Conservation (phyloP, 2,113 vertebrate genomes). For the Tragelaphus imberbis region DNA sequence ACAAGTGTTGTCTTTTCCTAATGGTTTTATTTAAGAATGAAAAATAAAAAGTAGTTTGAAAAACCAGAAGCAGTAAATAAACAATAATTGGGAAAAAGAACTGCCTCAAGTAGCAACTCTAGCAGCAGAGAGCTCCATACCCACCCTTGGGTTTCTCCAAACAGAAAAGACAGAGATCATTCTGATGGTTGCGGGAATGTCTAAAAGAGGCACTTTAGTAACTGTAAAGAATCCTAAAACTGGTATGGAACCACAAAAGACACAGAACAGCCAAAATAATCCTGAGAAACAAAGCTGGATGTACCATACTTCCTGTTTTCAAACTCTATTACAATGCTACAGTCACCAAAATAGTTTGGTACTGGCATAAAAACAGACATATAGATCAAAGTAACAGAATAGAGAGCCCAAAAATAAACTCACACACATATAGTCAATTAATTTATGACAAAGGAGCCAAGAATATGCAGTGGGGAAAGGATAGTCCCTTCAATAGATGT, state of each 20-base stretch:
- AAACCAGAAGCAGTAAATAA: not conserved
- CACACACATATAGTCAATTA: not conserved
- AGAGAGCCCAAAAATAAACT: not conserved
- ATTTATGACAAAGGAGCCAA: not conserved
- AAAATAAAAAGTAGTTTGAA: conserved; percentile 1
- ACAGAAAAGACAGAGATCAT: not conserved
- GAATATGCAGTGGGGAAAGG: not conserved
- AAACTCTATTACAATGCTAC: not conserved
- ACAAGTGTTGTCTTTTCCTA: not conserved
- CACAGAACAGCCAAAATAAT: not conserved
- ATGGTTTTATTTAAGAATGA: conserved; percentile 1
- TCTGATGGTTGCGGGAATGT: not conserved
- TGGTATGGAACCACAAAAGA: not conserved
- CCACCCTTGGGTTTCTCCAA: not conserved
- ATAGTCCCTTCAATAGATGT: not conserved
- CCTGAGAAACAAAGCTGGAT: not conserved
- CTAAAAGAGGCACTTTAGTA: not conserved
- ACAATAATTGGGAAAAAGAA: not conserved
- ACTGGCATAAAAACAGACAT: not conserved
- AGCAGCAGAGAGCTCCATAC: not conserved
- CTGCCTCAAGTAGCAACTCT: not conserved
- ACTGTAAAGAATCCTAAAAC: not conserved
- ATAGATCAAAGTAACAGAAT: not conserved
- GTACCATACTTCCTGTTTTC: not conserved
- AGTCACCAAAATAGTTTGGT: not conserved